Evolutionary conservation across 2,113 vertebrate genomes (phyloP), one percentile per base, ranked within the genome.

Genomic region (Tonatia bakeri): DNA sequence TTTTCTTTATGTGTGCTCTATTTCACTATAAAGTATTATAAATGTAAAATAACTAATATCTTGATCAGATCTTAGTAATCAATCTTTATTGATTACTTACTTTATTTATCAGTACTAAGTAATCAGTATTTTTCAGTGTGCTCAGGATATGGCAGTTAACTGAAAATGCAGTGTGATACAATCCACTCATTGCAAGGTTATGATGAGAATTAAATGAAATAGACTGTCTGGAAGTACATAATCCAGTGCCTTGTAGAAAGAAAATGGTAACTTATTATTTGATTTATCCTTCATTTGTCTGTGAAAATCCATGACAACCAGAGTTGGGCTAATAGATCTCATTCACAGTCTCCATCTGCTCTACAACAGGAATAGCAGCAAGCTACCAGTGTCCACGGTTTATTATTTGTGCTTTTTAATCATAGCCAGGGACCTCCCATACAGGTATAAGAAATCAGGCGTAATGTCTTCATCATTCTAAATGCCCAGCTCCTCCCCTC

Each of bases 371-470:
- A 73, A 47, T 26, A 64, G 11, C 28, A 61, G 22, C 11, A 4
- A 31, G 24, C 36, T 3, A 13, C 7, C 31, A 36, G 31, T 1
- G 54, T 14, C 12, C 20, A 31, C 0, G 7, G 16, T 1, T 72
- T 77, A 95, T 61, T 7, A 36, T 77, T 65, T 12, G 0, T 54
- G 5, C 15, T 47, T 52, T 52, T 72, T 38, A 56, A 13, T 64
- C 1, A 9, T 43, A 77, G 22, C 43, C 6, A 54, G 36, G 9
- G 6, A 38, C 36, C 45, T 87, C 79, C 43, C 61, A 64, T 1
- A n/a, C 1, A 64, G 20, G 19, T 26, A 31, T 7, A 22, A 59
- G 73, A 79, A 87, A 22, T 2, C 54, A 59, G 43, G 7, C 28
- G 43, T 31, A 13, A 1, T 13, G 2, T 50, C 47, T 79, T 17